A percentile compares a stretch with the other conserved stretches of the same genome.
Conservation (phyloP, 2,888 invertebrate species). For the Lampropteryx suffumata region DNA sequence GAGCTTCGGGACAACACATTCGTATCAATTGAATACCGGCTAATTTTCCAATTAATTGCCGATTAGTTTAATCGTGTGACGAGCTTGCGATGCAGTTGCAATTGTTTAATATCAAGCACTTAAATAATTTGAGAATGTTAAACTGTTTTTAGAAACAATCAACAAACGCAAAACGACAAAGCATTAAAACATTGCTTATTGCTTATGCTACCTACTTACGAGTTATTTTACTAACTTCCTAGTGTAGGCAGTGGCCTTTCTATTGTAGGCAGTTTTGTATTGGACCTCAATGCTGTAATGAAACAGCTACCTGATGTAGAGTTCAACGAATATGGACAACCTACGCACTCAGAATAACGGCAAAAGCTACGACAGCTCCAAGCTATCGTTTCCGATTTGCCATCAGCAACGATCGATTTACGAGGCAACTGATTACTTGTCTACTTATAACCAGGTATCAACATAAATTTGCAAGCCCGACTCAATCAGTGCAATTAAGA, state of each 20-base stretch:
- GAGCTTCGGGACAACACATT: constrained; percentile 31
- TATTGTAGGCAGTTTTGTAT: no score
- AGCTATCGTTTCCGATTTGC: background rate
- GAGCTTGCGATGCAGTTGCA: constrained; percentile 24
- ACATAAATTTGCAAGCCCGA: constrained; percentile 15
- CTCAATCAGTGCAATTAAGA: constrained; percentile 24
- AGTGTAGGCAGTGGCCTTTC: no score
- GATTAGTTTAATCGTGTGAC: constrained; percentile 16
- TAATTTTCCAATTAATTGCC: constrained; percentile 42
- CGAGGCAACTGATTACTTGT: constrained; percentile 1
- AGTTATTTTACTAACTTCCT: no score
- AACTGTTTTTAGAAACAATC: constrained; percentile 1
- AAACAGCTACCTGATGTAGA: no score
- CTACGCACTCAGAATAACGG: no score
- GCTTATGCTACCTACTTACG: no score
- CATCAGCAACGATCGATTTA: background rate
- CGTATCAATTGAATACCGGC: constrained; percentile 41
- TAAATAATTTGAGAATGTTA: constrained; percentile 12
- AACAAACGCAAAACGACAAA: no score
- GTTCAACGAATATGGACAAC: no score
- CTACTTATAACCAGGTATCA: constrained; percentile 10
- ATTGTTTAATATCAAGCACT: constrained; percentile 28
- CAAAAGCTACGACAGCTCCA: no score
- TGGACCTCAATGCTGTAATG: no score
- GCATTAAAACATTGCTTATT: no score